Conservation (phyloP, 2,797 vertebrate genomes). For the Tauraco hartlaubi region DNA sequence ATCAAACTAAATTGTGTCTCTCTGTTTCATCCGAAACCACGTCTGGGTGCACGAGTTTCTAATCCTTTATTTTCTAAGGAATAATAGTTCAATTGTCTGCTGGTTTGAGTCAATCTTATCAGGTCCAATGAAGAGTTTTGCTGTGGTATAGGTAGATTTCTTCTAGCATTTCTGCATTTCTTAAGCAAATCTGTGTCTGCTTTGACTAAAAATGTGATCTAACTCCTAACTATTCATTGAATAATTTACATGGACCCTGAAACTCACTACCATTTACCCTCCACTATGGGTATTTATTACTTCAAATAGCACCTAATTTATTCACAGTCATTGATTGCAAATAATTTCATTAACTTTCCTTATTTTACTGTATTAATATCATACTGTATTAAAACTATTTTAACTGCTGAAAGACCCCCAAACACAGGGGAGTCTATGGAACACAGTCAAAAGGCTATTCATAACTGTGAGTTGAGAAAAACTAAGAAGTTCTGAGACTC, state of each 20-base stretch:
- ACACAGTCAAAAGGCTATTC: background rate
- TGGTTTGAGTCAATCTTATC: background rate
- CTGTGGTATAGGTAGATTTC: background rate
- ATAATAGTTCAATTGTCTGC: background rate
- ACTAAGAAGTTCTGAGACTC: background rate
- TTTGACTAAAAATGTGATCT: background rate
- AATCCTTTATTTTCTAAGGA: slow-evolving; percentile 31
- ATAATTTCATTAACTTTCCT: background rate
- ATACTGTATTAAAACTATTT: background rate
- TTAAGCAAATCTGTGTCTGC: background rate
- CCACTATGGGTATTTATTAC: background rate
- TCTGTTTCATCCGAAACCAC: background rate
- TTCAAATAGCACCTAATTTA: background rate
- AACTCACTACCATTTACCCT: background rate
- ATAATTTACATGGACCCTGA: background rate
- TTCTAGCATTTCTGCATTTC: background rate
- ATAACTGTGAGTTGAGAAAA: background rate
- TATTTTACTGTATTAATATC: background rate
- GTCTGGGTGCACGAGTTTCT: background rate
- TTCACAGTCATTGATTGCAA: background rate
- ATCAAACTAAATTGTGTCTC: background rate
- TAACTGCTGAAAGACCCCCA: background rate
- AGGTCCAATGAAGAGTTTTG: background rate
- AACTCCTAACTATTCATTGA: background rate
- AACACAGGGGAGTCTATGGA: background rate